Base-by-base conservation (phyloP, 1,140 invertebrate genomes). In the Eumaeus atala region DNA sequence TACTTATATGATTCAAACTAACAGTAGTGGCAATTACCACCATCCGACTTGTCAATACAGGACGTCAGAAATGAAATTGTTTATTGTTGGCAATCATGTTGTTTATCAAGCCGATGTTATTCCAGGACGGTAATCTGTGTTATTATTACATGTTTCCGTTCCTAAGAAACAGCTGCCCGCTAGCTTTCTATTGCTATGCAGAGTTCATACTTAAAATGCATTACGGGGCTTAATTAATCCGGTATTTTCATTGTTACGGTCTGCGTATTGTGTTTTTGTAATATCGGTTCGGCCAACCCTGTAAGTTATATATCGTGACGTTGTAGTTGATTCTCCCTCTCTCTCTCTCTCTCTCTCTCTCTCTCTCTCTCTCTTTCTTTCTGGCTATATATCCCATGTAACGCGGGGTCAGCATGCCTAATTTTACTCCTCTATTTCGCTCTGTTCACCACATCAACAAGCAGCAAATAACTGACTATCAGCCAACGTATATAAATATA, bases 71-170 rank as follows among this genome's bases (percentile, higher is more conserved):
- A 58, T 62, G 40, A 48, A 49, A 65, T 62, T 62, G 57, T 62
- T 59, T 62, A 62, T 58, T 66, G 54, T 55, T 40, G 34, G 55
- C 56, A 59, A 66, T 63, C 54, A 55, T 60, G 47, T 60, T 58
- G 56, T 66, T 63, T 56, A 61, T 57, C 56, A 59, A 36, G 37
- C 33, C 51, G 11, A 35, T 28, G 21, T 54, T 47, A 33, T 44
- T 47, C 51, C 40, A 54, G 51, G 48, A 36, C 53, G 40, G 63
- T 58, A 71, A 73, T 69, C 72, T 65, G 67, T 70, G 59, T 71
- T 61, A 66, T 55, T 62, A 70, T 72, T 74, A 67, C 60, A 56
- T 47, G 60, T 67, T 67, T 73, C 72, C 72, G 61, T 56, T 71
- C 55, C 58, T 69, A 62, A 64, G 56, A 62, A 62, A 56, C 40